A percentile compares a stretch with the other conserved stretches of the same genome.
phyloP scores from a whole-genome alignment of 2,113 vertebrate species.

The Machaerirhynchus nigripectus region DNA sequence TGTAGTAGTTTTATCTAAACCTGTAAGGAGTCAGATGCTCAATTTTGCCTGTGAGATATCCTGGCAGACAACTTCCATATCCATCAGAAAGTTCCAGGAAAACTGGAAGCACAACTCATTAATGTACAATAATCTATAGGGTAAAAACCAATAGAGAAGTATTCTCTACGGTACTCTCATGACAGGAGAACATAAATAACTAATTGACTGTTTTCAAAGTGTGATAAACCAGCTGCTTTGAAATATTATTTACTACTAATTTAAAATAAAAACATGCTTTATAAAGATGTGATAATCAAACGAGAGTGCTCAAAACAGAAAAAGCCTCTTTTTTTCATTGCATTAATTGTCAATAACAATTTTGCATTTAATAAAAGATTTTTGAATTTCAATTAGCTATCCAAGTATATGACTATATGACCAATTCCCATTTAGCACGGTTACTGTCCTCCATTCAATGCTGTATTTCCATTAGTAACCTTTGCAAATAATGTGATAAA shows the following conservation, averaged over 20 bases:
- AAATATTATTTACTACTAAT: not conserved
- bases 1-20: not conserved
- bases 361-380: not conserved
- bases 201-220: not conserved
- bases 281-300: not conserved
- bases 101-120: not conserved
- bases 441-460: not conserved
- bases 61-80: not conserved
- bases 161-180: not conserved
- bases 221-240: not conserved
- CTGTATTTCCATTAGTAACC: slow-evolving; percentile 18
- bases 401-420: not conserved
- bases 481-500: not conserved
- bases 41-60: not conserved
- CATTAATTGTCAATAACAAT: not conserved
- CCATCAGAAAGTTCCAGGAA: not conserved
- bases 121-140: not conserved
- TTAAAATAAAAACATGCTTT: not conserved
- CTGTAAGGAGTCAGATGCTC: not conserved
- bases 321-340: not conserved
- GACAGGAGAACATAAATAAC: not conserved
- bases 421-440: not conserved
- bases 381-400: not conserved
- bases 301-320: not conserved
- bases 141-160: not conserved